A percentile compares a stretch with the other conserved stretches of the same genome.
Evolutionary conservation across 2,113 vertebrate genomes (phyloP).

Genomic region (Tragelaphus imberbis): DNA sequence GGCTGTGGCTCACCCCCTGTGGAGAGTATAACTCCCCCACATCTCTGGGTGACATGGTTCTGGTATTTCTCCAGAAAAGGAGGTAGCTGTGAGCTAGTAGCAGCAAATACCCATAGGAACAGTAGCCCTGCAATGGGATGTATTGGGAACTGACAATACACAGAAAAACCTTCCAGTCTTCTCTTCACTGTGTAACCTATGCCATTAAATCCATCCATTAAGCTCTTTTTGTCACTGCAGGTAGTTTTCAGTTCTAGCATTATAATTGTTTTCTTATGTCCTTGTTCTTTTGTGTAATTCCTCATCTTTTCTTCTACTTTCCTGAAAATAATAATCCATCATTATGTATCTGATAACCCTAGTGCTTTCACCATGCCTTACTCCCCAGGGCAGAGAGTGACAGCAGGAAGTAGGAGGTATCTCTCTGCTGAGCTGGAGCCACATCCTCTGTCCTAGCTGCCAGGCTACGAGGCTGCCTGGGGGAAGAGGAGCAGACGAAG

Average conservation of each 20-base stretch:
- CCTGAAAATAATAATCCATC: not conserved
- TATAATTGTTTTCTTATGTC: not conserved
- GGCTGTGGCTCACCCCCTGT: not conserved
- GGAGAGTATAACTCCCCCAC: not conserved
- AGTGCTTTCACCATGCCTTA: not conserved
- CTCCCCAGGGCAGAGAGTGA: not conserved
- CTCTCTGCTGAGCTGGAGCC: not conserved
- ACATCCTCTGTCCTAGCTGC: not conserved
- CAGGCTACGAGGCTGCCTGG: not conserved
- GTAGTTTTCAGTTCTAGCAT: not conserved
- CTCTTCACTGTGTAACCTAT: not conserved
- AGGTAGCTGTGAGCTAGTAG: not conserved
- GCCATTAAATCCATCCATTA: not conserved
- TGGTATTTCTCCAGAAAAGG: not conserved
- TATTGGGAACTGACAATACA: not conserved
- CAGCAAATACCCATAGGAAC: not conserved
- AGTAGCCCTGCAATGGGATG: not conserved
- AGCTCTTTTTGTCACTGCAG: not conserved
- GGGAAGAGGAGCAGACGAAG: too few relatives aligned
- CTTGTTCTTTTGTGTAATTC: not conserved
- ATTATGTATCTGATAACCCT: not conserved
- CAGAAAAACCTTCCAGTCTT: not conserved
- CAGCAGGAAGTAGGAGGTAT: not conserved
- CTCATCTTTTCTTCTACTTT: not conserved
- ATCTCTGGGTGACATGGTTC: not conserved